Evolutionary conservation across 2,888 invertebrate species (phyloP), one percentile per base, ranked within the genome.

Genomic region (Drosophila vallismaia): DNA sequence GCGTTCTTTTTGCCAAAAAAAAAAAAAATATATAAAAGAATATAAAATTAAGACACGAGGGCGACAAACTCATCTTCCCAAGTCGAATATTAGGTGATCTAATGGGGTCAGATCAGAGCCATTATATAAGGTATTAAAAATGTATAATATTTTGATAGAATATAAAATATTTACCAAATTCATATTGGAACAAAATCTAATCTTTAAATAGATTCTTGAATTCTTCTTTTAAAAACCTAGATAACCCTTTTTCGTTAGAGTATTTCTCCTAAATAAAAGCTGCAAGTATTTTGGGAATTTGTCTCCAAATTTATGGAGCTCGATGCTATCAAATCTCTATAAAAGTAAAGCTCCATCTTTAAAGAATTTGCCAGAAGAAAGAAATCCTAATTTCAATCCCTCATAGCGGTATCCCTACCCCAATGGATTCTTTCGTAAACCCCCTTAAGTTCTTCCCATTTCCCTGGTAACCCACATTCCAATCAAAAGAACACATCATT

Each of bases 301-400:
- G 87, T 84, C 88, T 81, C 75, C 75, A 72, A 85, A 85, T 85
- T 85, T 84, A 84, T 84, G 88, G 88, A 68, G 70, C 74, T 77
- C 88, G 84, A 86, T 84, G 85, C 63, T 88, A 84, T 84, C 84
- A 86, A 71, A 60, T 28, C 48, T 42, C 26, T 58, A 62, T 59
- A 69, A 67, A 49, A 71, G 53, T 42, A 45, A 44, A 6, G 40
- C 36, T 59, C 42, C 29, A 42, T 59, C 29, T 26, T 29, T 10
- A n/a, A 14, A 40, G 53, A 62, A 67, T 51, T 36, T 36, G n/a
- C n/a, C 12, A 12, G 28, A 36, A 67, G 31, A 62, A 44, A 29
- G 28, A 53, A 67, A 7, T 12, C 33, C 2, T 36, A 63, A 28
- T 24, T 56, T 14, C 28, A 59, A 14, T 29, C 29, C 26, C 31